Evolutionary conservation across 2,888 invertebrate genomes (phyloP).

Genomic region (Panzeria rudis): DNA sequence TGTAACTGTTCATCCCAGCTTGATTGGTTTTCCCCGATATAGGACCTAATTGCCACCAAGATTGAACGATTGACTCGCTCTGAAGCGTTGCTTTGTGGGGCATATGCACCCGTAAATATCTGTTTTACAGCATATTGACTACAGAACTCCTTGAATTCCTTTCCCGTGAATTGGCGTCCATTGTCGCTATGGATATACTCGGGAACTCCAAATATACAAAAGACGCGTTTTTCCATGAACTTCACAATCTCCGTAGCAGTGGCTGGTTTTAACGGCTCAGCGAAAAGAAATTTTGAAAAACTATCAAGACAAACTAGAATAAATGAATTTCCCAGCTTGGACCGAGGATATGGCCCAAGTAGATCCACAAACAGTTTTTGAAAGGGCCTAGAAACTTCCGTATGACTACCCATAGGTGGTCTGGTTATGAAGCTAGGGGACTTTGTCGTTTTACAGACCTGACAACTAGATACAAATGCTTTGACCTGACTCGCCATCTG

Average conservation of each 20-base stretch:
- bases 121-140: background rate
- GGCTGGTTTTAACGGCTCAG: background rate
- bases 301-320: conserved; percentile 10
- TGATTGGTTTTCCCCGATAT: background rate
- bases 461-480: no score
- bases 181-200: conserved; percentile 12
- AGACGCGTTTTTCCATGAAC: background rate
- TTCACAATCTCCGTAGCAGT: background rate
- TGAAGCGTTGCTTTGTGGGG: background rate
- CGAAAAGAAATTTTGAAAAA: conserved; percentile 11
- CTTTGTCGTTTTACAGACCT: no score
- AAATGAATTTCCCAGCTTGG: no score
- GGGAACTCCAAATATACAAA: background rate
- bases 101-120: background rate
- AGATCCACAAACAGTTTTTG: no score
- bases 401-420: no score
- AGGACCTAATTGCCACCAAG: background rate
- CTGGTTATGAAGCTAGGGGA: no score
- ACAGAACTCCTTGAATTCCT: background rate
- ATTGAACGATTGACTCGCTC: background rate
- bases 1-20: background rate
- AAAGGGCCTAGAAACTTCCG: no score
- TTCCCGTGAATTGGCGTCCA: conserved; percentile 4
- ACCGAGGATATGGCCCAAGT: no score
- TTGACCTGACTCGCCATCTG: no score